Conservation (phyloP, 2,888 invertebrate genomes). For the Conomelus anceps region DNA sequence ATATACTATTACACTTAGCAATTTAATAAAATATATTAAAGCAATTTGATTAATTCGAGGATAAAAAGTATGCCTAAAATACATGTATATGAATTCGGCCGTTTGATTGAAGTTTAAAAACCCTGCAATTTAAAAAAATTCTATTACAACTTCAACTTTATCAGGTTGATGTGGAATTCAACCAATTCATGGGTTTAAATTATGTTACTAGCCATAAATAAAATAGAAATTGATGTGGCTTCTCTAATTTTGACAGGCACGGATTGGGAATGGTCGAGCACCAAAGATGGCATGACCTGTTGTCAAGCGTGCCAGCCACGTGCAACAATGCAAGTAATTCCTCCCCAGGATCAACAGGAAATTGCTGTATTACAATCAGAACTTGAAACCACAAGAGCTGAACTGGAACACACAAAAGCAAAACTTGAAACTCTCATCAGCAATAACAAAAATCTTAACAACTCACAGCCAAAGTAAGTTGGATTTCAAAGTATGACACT, state of each 20-base stretch:
- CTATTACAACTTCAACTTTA: no score
- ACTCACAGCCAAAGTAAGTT: no score
- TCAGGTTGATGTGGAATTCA: no score
- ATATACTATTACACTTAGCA: no score
- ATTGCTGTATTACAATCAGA: constrained; percentile 40
- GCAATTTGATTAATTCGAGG: no score
- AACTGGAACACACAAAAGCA: constrained; percentile 43
- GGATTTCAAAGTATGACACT: no score
- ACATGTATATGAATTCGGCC: no score
- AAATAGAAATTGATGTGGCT: neutral
- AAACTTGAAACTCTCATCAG: constrained; percentile 32
- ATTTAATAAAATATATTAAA: no score
- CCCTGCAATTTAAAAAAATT: no score
- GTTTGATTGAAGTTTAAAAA: no score
- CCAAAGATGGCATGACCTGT: constrained; percentile 31
- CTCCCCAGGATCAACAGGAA: constrained; percentile 31
- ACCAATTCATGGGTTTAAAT: no score
- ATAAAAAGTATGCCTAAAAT: no score
- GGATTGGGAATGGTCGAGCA: constrained; percentile 32
- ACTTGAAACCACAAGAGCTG: constrained; percentile 42
- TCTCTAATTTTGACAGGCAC: constrained; percentile 18
- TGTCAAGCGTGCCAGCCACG: constrained; percentile 27
- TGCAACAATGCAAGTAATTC: constrained; percentile 28
- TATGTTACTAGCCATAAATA: neutral
- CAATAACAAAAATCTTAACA: constrained; percentile 26